Conservation (phyloP, 2,888 invertebrate genomes). For the Chrysotoxum bicinctum region DNA sequence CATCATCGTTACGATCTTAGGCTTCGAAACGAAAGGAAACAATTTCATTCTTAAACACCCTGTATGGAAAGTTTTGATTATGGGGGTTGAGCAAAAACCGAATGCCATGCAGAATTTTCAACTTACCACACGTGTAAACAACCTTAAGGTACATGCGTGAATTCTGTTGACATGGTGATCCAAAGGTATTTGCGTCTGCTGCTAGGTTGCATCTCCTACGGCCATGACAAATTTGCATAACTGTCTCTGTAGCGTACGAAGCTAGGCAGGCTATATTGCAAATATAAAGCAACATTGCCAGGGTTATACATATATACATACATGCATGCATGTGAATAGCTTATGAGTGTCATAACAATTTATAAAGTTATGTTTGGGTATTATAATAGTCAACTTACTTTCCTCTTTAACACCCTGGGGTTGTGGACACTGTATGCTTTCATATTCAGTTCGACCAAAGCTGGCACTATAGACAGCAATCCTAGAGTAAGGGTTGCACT, state of each 20-base stretch:
- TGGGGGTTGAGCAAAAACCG: slow-evolving; percentile 10
- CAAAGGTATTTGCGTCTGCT: slow-evolving; percentile 92
- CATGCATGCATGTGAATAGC: slow-evolving; percentile 1
- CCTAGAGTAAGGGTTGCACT: slow-evolving; percentile 93
- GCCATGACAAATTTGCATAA: slow-evolving; percentile 93
- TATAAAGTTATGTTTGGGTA: slow-evolving; percentile 41
- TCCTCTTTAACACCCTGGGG: slow-evolving; percentile 93
- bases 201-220: slow-evolving; percentile 90
- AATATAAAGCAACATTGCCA: slow-evolving; percentile 35
- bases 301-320: not conserved
- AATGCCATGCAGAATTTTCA: slow-evolving; percentile 44
- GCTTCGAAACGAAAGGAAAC: no score
- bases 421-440: slow-evolving; percentile 94
- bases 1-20: no score
- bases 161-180: slow-evolving; percentile 90
- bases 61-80: not conserved
- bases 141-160: slow-evolving; percentile 93
- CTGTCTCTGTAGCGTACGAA: slow-evolving; percentile 93
- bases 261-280: slow-evolving; percentile 90
- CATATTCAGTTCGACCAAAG: slow-evolving; percentile 95
- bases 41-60: slow-evolving; percentile 1
- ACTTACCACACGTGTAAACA: slow-evolving; percentile 93
- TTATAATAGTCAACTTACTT: slow-evolving; percentile 85
- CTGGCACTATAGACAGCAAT: slow-evolving; percentile 96
- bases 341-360: slow-evolving; percentile 50